Percentiles rank a stretch among this genome's conserved stretches.
These are phyloP conservation scores for Agrilus planipennis DNA, from an alignment of 1,140 invertebrate species.

Conservation along the genomic window DNA sequence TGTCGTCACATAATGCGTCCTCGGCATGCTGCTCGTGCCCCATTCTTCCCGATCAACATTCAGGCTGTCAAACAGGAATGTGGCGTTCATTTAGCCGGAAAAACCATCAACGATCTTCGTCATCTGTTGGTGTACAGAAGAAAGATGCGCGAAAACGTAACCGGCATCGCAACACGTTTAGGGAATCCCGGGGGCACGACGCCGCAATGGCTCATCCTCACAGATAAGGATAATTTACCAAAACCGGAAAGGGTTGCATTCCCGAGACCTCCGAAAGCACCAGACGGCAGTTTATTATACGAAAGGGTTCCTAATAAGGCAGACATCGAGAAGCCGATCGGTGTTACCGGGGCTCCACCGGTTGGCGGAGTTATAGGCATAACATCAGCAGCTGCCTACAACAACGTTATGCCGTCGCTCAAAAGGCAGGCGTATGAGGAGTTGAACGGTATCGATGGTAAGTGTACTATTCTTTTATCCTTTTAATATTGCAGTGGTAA, in stretches of 20 bases:
- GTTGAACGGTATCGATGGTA: slow-evolving; percentile 80
- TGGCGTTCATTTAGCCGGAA: slow-evolving; percentile 38
- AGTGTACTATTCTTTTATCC: slow-evolving; percentile 37
- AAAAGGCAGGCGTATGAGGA: slow-evolving; percentile 75
- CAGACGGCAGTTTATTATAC: slow-evolving; percentile 74
- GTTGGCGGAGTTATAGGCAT: too few species aligned
- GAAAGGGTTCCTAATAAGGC: slow-evolving; percentile 70
- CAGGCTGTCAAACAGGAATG: slow-evolving; percentile 76
- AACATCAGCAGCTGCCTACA: slow-evolving; percentile 43
- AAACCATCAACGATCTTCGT: slow-evolving; percentile 47
- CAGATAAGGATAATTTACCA: slow-evolving; percentile 65
- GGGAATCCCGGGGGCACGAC: slow-evolving; percentile 52
- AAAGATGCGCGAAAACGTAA: slow-evolving; percentile 55
- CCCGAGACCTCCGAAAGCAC: slow-evolving; percentile 75
- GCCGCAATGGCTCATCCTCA: slow-evolving; percentile 71
- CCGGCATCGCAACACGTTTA: slow-evolving; percentile 63
- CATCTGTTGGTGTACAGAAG: slow-evolving; percentile 40
- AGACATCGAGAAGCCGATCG: slow-evolving; percentile 60
- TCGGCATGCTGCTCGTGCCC: slow-evolving; percentile 74
- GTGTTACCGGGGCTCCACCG: too few species aligned
- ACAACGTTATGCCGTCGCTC: slow-evolving; percentile 45
- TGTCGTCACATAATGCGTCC: slow-evolving; percentile 74
- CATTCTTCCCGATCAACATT: slow-evolving; percentile 76
- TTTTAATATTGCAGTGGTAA: too few species aligned
- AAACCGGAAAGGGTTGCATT: slow-evolving; percentile 69